A percentile compares a stretch with the other conserved stretches of the same genome.
phyloP scores from a whole-genome alignment of 2,888 invertebrate species.

The Cataglyphis rosenhaueri region DNA sequence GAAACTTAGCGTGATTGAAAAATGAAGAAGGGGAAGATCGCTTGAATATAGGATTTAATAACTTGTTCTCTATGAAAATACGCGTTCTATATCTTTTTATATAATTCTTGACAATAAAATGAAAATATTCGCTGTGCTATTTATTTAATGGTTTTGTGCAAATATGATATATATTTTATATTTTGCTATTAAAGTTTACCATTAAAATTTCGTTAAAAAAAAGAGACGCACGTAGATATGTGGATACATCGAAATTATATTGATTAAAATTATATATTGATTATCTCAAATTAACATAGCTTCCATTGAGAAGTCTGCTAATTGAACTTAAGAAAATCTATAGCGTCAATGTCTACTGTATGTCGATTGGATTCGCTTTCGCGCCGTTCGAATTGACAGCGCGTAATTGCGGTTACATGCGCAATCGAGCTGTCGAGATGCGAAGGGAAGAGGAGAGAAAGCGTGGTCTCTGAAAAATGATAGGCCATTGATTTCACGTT shows the following conservation, averaged over 20 bases:
- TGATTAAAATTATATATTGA: not conserved
- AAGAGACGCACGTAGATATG: not conserved
- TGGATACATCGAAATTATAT: not conserved
- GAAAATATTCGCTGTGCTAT: not conserved
- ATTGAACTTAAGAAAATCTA: constrained; percentile 28
- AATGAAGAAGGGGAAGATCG: not conserved
- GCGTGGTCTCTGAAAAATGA: constrained; percentile 38
- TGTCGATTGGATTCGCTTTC: constrained; percentile 38
- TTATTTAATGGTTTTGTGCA: not conserved
- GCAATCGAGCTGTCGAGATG: constrained; percentile 41
- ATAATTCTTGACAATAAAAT: constrained; percentile 9
- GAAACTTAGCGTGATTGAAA: constrained; percentile 19
- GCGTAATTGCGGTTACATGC: constrained; percentile 51
- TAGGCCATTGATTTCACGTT: constrained; percentile 57
- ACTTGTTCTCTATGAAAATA: constrained; percentile 8
- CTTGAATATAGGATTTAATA: constrained; percentile 36
- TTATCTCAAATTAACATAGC: constrained; percentile 15
- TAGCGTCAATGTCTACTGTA: constrained; percentile 24
- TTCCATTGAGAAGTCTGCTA: constrained; percentile 20
- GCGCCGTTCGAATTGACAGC: constrained; percentile 15
- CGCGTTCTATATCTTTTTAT: constrained; percentile 2
- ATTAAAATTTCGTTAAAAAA: not conserved
- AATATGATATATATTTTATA: not conserved
- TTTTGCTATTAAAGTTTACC: not conserved
- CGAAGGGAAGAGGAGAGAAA: not conserved